These are phyloP conservation scores for Haliaeetus leucogaster DNA, from an alignment of 2,113 vertebrate species.

Conservation along the genomic window DNA sequence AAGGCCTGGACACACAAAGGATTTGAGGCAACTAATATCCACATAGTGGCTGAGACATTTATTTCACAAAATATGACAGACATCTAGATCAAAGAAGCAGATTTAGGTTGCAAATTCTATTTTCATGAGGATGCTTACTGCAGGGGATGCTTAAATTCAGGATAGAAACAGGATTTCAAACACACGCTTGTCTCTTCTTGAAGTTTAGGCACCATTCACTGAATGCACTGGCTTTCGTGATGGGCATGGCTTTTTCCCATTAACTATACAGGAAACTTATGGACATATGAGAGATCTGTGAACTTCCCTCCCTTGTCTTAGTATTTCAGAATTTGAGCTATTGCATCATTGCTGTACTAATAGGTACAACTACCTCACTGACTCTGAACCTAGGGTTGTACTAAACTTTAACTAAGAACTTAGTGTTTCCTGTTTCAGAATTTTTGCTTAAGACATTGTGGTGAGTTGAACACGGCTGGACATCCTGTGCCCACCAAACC, in stretches of 20 bases:
- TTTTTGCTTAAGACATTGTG: neutral
- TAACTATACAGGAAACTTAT: accelerated
- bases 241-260: accelerated
- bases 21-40: neutral
- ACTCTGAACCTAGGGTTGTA: neutral
- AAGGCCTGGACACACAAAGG: neutral
- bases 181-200: neutral
- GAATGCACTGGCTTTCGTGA: neutral
- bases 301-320: neutral
- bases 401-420: neutral
- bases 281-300: neutral
- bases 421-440: neutral
- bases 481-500: neutral
- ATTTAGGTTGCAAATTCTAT: neutral
- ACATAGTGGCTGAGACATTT: neutral
- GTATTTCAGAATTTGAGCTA: neutral
- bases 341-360: accelerated
- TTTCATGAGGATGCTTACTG: neutral
- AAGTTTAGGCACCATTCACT: neutral
- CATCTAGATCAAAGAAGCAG: neutral
- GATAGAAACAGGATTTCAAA: neutral
- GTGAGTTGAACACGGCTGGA: neutral
- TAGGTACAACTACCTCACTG: neutral
- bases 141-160: neutral
- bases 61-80: neutral